Conservation (phyloP, 2,797 vertebrate species). For the Enteromius fasciolatus region DNA sequence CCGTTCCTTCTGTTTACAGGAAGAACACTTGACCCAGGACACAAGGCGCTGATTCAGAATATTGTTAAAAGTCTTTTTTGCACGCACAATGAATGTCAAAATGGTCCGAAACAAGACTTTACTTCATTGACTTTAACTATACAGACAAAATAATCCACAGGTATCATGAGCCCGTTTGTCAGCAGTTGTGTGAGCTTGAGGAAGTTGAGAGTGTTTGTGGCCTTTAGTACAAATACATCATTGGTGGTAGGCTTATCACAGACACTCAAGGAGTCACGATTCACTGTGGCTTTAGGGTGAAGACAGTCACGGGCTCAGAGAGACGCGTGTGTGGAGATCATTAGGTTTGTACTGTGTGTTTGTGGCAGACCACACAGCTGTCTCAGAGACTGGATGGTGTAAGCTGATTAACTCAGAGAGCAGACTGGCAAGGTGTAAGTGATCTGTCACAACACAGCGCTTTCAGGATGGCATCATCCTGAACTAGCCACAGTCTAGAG, state of each 20-base stretch:
- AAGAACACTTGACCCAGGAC: constrained; percentile 2
- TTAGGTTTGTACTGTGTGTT: constrained; percentile 2
- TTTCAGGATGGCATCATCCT: constrained; percentile 18
- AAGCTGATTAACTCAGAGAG: constrained; percentile 42
- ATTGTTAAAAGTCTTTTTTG: not conserved
- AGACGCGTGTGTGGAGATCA: not conserved
- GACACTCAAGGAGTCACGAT: not conserved
- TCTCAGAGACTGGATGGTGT: constrained; percentile 5
- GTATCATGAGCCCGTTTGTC: constrained; percentile 2
- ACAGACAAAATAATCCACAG: not conserved
- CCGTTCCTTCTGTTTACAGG: not conserved
- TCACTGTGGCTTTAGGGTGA: not conserved
- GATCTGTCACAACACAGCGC: constrained; percentile 38
- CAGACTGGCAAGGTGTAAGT: constrained; percentile 22
- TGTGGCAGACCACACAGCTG: constrained; percentile 17
- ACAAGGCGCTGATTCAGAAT: constrained; percentile 7
- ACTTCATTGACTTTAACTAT: not conserved
- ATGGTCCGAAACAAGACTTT: not conserved
- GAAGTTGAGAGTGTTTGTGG: not conserved
- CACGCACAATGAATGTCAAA: not conserved
- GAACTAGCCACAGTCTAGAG: not conserved
- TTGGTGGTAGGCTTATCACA: not conserved
- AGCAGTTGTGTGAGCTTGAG: not conserved
- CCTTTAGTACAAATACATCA: constrained; percentile 14
- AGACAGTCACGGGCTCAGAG: not conserved